Evolutionary conservation across 1,140 invertebrate genomes (phyloP).

Genomic region (Diabrotica undecimpunctata): DNA sequence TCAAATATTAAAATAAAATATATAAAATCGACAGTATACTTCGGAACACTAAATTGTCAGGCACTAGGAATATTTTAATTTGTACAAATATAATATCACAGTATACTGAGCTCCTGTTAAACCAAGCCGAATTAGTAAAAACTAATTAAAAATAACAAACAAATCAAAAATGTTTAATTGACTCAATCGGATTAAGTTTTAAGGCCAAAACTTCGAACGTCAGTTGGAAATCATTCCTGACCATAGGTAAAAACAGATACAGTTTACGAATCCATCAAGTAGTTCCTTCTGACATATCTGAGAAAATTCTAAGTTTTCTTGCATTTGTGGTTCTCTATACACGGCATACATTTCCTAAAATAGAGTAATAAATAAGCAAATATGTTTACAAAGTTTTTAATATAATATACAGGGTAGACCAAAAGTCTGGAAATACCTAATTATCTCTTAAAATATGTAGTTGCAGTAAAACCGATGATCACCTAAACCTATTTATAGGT

Average conservation of each 20-base stretch:
- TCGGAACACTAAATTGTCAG: conserved; percentile 21
- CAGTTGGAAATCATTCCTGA: conserved; percentile 40
- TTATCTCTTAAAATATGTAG: too few species aligned
- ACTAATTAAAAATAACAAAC: conserved; percentile 17
- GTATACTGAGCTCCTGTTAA: conserved; percentile 33
- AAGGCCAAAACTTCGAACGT: conserved; percentile 6
- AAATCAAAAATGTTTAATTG: background rate
- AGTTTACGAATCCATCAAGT: conserved; percentile 46
- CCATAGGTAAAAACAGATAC: conserved; percentile 46
- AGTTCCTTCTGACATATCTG: conserved; percentile 39
- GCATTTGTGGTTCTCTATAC: conserved; percentile 37
- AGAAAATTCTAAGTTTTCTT: conserved; percentile 37
- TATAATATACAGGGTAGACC: too few species aligned
- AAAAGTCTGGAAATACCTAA: too few species aligned
- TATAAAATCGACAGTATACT: conserved; percentile 23
- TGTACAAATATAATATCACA: conserved; percentile 35
- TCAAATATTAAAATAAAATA: conserved; percentile 18
- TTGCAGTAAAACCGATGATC: too few species aligned
- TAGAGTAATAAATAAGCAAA: conserved; percentile 18
- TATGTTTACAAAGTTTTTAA: too few species aligned
- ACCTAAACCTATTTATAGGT: too few species aligned
- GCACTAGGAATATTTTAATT: conserved; percentile 25
- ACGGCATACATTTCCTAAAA: conserved; percentile 45
- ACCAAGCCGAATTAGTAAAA: conserved; percentile 16
- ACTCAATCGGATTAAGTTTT: background rate